Evolutionary conservation across 1,140 invertebrate species (phyloP).

Genomic region (Adelges cooleyi): DNA sequence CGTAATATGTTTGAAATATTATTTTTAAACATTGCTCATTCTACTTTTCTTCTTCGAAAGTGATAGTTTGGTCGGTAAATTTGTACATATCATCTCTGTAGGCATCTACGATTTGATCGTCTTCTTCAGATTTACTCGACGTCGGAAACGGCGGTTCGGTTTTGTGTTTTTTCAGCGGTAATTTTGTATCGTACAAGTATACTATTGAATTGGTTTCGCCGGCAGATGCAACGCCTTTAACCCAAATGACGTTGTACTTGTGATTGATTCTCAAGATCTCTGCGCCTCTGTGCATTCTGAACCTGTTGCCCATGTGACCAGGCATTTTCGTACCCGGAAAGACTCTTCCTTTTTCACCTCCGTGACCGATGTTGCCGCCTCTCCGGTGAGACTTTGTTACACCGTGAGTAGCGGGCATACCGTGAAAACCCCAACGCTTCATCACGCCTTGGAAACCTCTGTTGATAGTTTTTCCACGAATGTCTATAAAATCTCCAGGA

Average conservation of each 20-base stretch:
- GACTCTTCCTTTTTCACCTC: conserved; percentile 69
- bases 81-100: conserved; percentile 57
- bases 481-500: conserved; percentile 82
- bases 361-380: conserved; percentile 78
- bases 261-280: conserved; percentile 83
- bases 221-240: conserved; percentile 65
- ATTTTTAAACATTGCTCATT: too few relatives aligned
- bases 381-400: conserved; percentile 90
- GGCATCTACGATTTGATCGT: conserved; percentile 54
- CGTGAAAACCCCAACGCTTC: conserved; percentile 90
- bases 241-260: conserved; percentile 85
- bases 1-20: too few relatives aligned
- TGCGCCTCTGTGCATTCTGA: conserved; percentile 50
- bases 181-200: conserved; percentile 66
- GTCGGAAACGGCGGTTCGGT: conserved; percentile 70
- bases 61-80: conserved; percentile 56
- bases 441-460: conserved; percentile 98
- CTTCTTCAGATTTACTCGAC: conserved; percentile 44
- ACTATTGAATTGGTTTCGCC: conserved; percentile 70
- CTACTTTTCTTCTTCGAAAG: conserved; percentile 45
- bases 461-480: conserved; percentile 79
- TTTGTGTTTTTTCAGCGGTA: conserved; percentile 47
- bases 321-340: conserved; percentile 95
- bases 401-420: conserved; percentile 83
- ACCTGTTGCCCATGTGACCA: conserved; percentile 86